phyloP scores from a whole-genome alignment of 1,140 invertebrate genomes.

The Nylanderia fulva region DNA sequence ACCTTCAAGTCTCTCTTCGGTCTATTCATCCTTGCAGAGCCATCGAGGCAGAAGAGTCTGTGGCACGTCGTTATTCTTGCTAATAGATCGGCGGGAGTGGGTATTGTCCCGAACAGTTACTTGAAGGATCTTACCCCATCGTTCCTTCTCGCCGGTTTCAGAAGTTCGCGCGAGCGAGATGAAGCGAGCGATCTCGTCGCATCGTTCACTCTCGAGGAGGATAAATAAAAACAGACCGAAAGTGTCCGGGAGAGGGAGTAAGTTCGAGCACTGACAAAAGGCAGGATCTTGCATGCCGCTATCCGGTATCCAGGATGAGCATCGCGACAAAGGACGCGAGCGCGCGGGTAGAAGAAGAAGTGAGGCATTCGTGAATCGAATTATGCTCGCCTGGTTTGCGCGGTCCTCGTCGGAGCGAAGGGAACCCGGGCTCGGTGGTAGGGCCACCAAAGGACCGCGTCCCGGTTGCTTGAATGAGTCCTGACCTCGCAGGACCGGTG shows the following conservation, averaged over 20 bases:
- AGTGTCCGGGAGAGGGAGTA: conserved; percentile 10
- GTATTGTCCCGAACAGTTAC: conserved; percentile 71
- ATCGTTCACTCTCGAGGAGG: conserved; percentile 41
- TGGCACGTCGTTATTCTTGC: conserved; percentile 78
- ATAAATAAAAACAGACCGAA: conserved; percentile 64
- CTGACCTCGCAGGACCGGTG: conserved; percentile 72
- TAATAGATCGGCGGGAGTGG: conserved; percentile 81
- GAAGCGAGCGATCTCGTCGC: conserved; percentile 18
- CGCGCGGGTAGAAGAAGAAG: conserved; percentile 62
- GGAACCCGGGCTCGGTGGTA: conserved; percentile 18
- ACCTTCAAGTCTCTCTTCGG: neutral
- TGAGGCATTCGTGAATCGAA: conserved; percentile 79
- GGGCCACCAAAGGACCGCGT: conserved; percentile 25
- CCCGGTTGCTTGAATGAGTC: conserved; percentile 54
- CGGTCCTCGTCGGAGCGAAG: conserved; percentile 29
- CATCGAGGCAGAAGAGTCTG: conserved; percentile 67
- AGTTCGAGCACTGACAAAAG: conserved; percentile 55
- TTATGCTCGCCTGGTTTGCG: conserved; percentile 81
- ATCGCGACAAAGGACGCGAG: conserved; percentile 58
- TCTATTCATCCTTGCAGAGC: conserved; percentile 53
- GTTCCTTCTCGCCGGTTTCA: conserved; percentile 44
- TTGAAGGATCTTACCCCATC: conserved; percentile 52
- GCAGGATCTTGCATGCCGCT: conserved; percentile 13
- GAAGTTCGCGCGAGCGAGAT: conserved; percentile 25
- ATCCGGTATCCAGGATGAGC: conserved; percentile 64